Evolutionary conservation across 2,888 invertebrate species (phyloP).

Genomic region (Tetheella fluctuosa): DNA sequence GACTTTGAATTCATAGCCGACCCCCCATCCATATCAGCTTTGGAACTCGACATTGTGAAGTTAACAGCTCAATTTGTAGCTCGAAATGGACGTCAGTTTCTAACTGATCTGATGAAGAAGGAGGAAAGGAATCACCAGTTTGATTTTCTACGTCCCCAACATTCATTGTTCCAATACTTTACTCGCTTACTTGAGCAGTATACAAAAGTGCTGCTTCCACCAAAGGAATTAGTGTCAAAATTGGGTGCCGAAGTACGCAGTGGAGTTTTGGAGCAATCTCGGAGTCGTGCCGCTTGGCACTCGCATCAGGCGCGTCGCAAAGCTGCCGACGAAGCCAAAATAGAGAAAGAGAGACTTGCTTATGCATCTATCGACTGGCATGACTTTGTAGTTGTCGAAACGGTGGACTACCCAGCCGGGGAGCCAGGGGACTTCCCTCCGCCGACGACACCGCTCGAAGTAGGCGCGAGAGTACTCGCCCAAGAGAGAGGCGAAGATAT

Average conservation of each 20-base stretch:
- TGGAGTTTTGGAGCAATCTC: constrained; percentile 92
- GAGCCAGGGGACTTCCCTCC: constrained; percentile 98
- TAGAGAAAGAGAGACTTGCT: constrained; percentile 96
- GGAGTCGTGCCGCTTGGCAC: constrained; percentile 98
- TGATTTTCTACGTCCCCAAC: constrained; percentile 99
- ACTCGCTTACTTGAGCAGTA: constrained; percentile 99
- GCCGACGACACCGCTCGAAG: constrained; percentile 98
- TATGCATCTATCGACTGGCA: constrained; percentile 99
- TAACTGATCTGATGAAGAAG: constrained; percentile 98
- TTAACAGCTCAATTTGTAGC: constrained; percentile 99
- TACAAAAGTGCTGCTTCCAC: constrained; percentile 97
- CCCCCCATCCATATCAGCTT: constrained; percentile 98
- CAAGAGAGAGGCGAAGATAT: constrained; percentile 90
- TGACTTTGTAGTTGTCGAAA: constrained; percentile 99
- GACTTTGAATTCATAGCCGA: constrained; percentile 98
- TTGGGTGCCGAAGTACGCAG: constrained; percentile 90
- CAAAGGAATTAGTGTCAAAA: constrained; percentile 93
- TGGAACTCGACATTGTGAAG: constrained; percentile 99
- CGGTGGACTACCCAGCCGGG: constrained; percentile 98
- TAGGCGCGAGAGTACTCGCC: constrained; percentile 96
- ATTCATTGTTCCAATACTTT: constrained; percentile 99
- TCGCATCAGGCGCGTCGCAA: constrained; percentile 96
- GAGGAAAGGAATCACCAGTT: constrained; percentile 99
- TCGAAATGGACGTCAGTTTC: constrained; percentile 98
- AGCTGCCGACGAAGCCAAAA: constrained; percentile 96